Evolutionary conservation across 2,113 vertebrate genomes (phyloP).

Genomic region (Hypomesus transpacificus): DNA sequence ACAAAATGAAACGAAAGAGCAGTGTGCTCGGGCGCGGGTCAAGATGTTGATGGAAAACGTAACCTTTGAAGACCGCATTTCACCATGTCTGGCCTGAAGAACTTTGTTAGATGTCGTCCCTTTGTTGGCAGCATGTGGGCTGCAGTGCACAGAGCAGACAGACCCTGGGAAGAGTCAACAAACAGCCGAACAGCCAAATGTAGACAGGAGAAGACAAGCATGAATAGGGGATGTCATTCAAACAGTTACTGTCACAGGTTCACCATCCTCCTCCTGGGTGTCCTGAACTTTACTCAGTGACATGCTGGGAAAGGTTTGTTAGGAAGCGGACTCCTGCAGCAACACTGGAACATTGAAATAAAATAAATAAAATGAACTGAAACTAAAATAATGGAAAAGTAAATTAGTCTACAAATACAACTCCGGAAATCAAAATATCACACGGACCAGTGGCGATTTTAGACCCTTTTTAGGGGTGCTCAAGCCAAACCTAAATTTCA

Average conservation of each 20-base stretch:
- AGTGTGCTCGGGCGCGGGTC: background rate
- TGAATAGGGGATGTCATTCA: slow-evolving; percentile 44
- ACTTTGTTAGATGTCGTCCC: slow-evolving; percentile 13
- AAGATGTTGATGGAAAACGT: background rate
- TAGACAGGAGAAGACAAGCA: slow-evolving; percentile 43
- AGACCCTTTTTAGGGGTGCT: too few relatives aligned
- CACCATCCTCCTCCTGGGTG: slow-evolving; percentile 31
- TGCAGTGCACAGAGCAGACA: slow-evolving; percentile 45
- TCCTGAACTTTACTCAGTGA: slow-evolving; percentile 49
- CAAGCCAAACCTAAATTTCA: too few relatives aligned
- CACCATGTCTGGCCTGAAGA: background rate
- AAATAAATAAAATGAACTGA: too few relatives aligned
- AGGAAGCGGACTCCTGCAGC: background rate
- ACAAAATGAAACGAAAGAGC: background rate
- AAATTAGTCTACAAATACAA: too few relatives aligned
- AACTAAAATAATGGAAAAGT: too few relatives aligned
- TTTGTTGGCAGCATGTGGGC: slow-evolving; percentile 27
- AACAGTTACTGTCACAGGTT: slow-evolving; percentile 37
- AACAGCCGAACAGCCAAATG: background rate
- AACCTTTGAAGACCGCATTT: slow-evolving; percentile 23
- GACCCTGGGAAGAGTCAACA: slow-evolving; percentile 75
- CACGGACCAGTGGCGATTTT: too few relatives aligned
- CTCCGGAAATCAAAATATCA: too few relatives aligned
- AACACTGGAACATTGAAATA: background rate
- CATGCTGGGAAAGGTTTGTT: background rate